These are phyloP conservation scores for Nettapus auritus DNA, from an alignment of 2,113 vertebrate species.

Conservation along the genomic window DNA sequence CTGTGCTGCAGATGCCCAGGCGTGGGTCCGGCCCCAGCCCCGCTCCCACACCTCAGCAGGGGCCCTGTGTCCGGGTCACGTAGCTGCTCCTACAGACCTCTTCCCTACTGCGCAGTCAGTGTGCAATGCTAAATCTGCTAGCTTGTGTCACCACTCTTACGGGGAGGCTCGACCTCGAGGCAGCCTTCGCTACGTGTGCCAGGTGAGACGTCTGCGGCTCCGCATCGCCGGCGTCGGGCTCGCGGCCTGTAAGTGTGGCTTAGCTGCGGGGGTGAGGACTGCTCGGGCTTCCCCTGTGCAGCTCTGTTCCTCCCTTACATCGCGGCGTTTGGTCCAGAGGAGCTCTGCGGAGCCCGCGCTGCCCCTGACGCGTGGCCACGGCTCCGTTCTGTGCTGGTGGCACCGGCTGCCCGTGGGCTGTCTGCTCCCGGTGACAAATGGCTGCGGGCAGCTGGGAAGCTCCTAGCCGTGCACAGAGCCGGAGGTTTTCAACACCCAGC, in stretches of 20 bases:
- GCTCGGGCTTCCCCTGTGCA: not conserved
- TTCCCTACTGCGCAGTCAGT: not conserved
- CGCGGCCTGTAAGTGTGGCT: fast-evolving
- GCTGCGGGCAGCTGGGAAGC: not conserved
- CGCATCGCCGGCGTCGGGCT: not conserved
- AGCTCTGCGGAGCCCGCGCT: not conserved
- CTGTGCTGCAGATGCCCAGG: not conserved
- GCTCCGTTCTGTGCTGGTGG: not conserved
- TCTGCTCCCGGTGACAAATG: not conserved
- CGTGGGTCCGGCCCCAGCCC: not conserved
- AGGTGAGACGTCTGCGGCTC: not conserved
- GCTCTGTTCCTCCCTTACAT: not conserved
- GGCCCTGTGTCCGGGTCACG: not conserved
- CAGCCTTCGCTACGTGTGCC: not conserved
- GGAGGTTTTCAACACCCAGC: not conserved
- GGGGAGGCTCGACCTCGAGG: not conserved
- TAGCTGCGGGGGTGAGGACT: not conserved
- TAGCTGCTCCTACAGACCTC: not conserved
- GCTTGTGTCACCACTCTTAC: fast-evolving
- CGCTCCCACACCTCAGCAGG: fast-evolving
- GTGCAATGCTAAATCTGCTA: not conserved
- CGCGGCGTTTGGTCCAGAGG: fast-evolving
- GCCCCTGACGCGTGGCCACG: fast-evolving
- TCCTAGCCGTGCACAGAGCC: not conserved
- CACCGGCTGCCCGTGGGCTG: not conserved